Percentiles rank a stretch among this genome's conserved stretches.
Evolutionary conservation across 2,113 vertebrate species (phyloP).

Genomic region (Empidonax alnorum): DNA sequence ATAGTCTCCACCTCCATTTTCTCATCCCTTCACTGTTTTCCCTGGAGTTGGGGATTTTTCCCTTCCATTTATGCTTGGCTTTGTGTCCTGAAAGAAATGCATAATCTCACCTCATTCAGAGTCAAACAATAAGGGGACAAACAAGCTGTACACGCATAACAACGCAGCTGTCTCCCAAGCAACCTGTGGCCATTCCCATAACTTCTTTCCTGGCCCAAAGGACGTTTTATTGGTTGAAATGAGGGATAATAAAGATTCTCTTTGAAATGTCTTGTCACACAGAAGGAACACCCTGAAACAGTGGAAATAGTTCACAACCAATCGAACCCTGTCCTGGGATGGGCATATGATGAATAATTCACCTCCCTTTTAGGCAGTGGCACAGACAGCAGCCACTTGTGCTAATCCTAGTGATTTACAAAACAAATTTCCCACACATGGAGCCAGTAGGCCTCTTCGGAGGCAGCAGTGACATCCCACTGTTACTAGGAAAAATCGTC

Average conservation of each 20-base stretch:
- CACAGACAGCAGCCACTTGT: slow-evolving; percentile 9
- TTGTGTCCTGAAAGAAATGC: slow-evolving; percentile 41
- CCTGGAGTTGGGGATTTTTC: background rate
- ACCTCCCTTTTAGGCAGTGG: background rate
- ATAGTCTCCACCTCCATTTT: slow-evolving; percentile 30
- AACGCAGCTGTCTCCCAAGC: slow-evolving; percentile 43
- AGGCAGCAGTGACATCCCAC: slow-evolving; percentile 4
- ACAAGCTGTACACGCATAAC: slow-evolving; percentile 1
- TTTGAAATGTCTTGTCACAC: slow-evolving; percentile 31
- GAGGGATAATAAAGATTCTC: slow-evolving; percentile 41
- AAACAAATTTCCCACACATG: slow-evolving; percentile 44
- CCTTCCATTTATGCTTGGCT: slow-evolving; percentile 6
- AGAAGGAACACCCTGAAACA: background rate
- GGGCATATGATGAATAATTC: slow-evolving; percentile 28
- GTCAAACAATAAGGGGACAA: slow-evolving; percentile 54
- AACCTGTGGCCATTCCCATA: slow-evolving; percentile 52
- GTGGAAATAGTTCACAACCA: slow-evolving; percentile 9
- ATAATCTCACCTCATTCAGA: slow-evolving; percentile 54
- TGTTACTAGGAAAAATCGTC: background rate
- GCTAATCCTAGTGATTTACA: background rate
- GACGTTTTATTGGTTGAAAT: background rate
- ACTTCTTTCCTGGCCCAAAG: slow-evolving; percentile 16
- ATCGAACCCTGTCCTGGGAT: background rate
- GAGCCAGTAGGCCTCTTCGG: background rate
- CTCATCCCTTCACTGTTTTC: slow-evolving; percentile 13